A percentile compares a stretch with the other conserved stretches of the same genome.
Evolutionary conservation across 2,888 invertebrate genomes (phyloP).

Genomic region (Schrankia costaestrigalis): DNA sequence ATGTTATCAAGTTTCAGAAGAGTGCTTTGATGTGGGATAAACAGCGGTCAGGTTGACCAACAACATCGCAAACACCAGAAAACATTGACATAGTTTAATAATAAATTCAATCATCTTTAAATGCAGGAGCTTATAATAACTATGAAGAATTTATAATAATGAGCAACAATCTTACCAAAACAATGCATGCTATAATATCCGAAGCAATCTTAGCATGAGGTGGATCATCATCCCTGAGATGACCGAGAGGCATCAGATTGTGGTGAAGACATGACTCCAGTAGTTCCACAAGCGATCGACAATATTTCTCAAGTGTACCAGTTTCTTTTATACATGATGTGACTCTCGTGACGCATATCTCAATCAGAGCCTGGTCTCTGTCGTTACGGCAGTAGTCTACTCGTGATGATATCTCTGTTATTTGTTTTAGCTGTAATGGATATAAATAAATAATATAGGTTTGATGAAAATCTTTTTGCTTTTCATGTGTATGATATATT

Average conservation of each 20-base stretch:
- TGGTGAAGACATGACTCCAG: conserved; percentile 94
- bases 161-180: conserved; percentile 85
- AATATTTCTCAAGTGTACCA: conserved; percentile 91
- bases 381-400: conserved; percentile 91
- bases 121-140: not conserved
- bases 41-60: no score
- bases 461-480: no score
- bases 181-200: conserved; percentile 96
- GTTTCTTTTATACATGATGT: conserved; percentile 96
- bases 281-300: conserved; percentile 89
- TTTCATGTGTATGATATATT: not conserved
- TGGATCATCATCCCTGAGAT: conserved; percentile 90
- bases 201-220: conserved; percentile 98
- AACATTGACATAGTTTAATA: not conserved
- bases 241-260: conserved; percentile 87
- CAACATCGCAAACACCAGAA: no score
- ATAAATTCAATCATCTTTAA: no score
- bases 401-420: conserved; percentile 90
- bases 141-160: not conserved
- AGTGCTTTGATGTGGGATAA: no score
- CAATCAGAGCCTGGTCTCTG: conserved; percentile 96
- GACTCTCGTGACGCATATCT: conserved; percentile 95
- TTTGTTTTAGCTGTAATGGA: conserved; percentile 83
- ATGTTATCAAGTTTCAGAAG: no score
- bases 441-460: conserved; percentile 5